Conservation (phyloP, 1,140 invertebrate genomes). For the Leptinotarsa lineolata region DNA sequence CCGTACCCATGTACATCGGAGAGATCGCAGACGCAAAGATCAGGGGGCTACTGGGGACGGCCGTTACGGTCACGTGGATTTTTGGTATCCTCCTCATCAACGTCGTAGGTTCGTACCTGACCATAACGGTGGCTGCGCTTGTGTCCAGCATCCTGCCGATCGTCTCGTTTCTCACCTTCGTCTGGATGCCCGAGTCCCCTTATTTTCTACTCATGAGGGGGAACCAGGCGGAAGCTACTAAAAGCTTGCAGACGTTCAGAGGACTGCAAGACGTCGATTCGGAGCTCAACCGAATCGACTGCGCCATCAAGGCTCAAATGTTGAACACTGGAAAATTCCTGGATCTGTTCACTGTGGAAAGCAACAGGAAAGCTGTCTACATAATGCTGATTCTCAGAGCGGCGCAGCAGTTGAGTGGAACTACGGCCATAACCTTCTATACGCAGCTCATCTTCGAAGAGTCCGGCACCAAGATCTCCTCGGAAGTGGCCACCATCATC, state of each 20-base stretch:
- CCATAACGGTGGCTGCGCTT: slow-evolving; percentile 62
- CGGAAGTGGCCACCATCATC: slow-evolving; percentile 59
- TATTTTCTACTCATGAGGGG: slow-evolving; percentile 68
- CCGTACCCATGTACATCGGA: slow-evolving; percentile 70
- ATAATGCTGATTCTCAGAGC: slow-evolving; percentile 69
- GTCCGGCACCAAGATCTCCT: slow-evolving; percentile 57
- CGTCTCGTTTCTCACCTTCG: slow-evolving; percentile 66
- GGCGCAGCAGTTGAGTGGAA: slow-evolving; percentile 76
- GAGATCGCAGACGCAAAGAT: slow-evolving; percentile 71
- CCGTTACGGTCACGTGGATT: slow-evolving; percentile 46
- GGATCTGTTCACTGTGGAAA: slow-evolving; percentile 63
- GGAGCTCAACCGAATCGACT: slow-evolving; percentile 67
- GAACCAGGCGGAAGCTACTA: slow-evolving; percentile 64
- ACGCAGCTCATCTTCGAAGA: slow-evolving; percentile 71
- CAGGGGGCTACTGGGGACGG: slow-evolving; percentile 60
- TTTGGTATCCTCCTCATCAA: slow-evolving; percentile 73
- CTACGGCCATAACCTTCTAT: slow-evolving; percentile 77
- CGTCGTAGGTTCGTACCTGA: slow-evolving; percentile 66
- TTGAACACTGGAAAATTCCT: slow-evolving; percentile 59
- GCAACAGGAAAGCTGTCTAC: slow-evolving; percentile 67
- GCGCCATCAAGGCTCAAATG: slow-evolving; percentile 58
- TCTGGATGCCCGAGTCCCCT: slow-evolving; percentile 79
- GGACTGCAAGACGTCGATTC: slow-evolving; percentile 63
- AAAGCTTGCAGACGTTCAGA: slow-evolving; percentile 65
- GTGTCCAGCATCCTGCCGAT: slow-evolving; percentile 64